Conservation (phyloP, 1,140 invertebrate species). For the Psilanteris sp. region DNA sequence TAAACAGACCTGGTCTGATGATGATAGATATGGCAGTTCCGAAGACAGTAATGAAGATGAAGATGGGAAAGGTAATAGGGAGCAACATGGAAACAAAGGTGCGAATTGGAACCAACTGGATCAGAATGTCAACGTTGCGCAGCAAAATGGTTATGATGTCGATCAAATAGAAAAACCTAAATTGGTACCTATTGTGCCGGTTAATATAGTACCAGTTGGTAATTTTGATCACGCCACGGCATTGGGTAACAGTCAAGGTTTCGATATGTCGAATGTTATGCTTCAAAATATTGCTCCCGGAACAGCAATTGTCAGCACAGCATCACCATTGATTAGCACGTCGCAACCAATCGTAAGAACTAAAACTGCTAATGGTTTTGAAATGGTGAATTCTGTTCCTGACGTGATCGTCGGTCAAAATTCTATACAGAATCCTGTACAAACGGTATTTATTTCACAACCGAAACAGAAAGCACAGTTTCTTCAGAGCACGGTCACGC, state of each 20-base stretch:
- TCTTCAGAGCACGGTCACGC: conserved; percentile 70
- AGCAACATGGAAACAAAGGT: conserved; percentile 42
- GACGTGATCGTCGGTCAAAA: conserved; percentile 77
- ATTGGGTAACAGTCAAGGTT: conserved; percentile 74
- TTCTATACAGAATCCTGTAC: conserved; percentile 69
- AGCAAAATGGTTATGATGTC: conserved; percentile 68
- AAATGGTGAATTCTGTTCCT: conserved; percentile 61
- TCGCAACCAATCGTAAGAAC: conserved; percentile 35
- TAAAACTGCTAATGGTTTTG: conserved; percentile 39
- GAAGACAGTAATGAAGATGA: conserved; percentile 66
- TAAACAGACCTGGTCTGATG: conserved; percentile 67
- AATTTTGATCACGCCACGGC: conserved; percentile 76
- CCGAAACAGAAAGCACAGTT: conserved; percentile 67
- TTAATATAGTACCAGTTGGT: conserved; percentile 72
- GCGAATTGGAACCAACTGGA: conserved; percentile 71
- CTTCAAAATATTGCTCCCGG: conserved; percentile 66
- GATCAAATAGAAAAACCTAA: conserved; percentile 75
- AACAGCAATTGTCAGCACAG: conserved; percentile 65
- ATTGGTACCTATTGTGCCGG: conserved; percentile 69
- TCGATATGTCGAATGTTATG: conserved; percentile 75
- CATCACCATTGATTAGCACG: conserved; percentile 66
- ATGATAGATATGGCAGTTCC: conserved; percentile 45
- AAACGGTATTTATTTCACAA: conserved; percentile 68
- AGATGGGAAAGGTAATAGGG: conserved; percentile 26
- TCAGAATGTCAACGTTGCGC: conserved; percentile 69